A percentile compares a stretch with the other conserved stretches of the same genome.
Evolutionary conservation across 2,888 invertebrate genomes (phyloP).

Genomic region (Aphodius granarius): DNA sequence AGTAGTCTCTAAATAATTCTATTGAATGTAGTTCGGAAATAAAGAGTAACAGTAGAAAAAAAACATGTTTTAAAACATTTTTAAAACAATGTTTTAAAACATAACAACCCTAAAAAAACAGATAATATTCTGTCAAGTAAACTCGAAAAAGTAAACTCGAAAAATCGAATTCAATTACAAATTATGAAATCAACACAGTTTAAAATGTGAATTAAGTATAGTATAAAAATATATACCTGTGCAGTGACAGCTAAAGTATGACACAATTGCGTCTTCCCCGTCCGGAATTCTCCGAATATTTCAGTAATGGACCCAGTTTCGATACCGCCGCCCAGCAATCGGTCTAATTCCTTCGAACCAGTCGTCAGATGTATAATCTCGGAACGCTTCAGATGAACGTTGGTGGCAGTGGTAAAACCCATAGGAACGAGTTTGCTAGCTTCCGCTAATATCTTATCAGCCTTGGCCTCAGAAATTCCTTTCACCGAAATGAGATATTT

Average conservation of each 20-base stretch:
- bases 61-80: no score
- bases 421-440: constrained; percentile 93
- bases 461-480: constrained; percentile 97
- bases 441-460: constrained; percentile 89
- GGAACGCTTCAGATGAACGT: constrained; percentile 91
- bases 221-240: constrained; percentile 64
- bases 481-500: constrained; percentile 86
- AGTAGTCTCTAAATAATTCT: no score
- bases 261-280: constrained; percentile 96
- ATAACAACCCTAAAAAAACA: no score
- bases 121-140: no score
- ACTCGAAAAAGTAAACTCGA: no score
- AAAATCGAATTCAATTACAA: no score
- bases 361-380: constrained; percentile 95
- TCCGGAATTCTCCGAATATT: constrained; percentile 97
- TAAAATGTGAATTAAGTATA: not conserved
- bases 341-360: constrained; percentile 92
- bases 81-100: no score
- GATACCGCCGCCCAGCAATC: constrained; percentile 91
- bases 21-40: no score
- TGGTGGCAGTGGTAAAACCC: constrained; percentile 98
- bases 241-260: constrained; percentile 97
- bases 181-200: not conserved
- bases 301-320: constrained; percentile 99
- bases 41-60: no score